Base-by-base conservation (phyloP, 2,888 invertebrate genomes). In the Zeuzera pyrina region DNA sequence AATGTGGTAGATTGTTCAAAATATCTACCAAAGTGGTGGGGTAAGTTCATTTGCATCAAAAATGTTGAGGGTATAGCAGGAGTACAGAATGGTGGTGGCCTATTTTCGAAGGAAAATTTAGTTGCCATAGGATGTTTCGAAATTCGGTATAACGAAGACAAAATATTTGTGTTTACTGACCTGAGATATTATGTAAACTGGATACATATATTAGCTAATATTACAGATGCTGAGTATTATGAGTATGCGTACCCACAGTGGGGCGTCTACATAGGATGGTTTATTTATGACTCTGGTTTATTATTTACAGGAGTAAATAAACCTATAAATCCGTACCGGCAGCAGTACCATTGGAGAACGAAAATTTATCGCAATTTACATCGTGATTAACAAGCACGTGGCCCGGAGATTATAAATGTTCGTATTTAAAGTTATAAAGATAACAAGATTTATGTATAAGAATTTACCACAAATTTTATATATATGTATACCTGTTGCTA, bases 241-340 rank as follows among this genome's bases (percentile, higher is more conserved):
- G 71, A 73, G 33, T 72, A 70, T 13, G 69, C 71, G 0, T 71
- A 69, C 21, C 64, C 71, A 0, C 57, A 70, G 8, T 72, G 62
- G 62, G 36, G 50, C 6, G 29, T 47, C 2, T 22, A 1, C 2
- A 13, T 35, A 3, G 24, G 28, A 3, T 4, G 2, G 7, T 4
- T 36, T 1, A 37, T 36, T 7, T 45, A 48, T 10, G 39, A 38
- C 1, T 1, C 19, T 1, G 15, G 25, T 2, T n/a, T n/a, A n/a
- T n/a, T n/a, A n/a, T n/a, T n/a, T n/a, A n/a, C n/a, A n/a, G n/a
- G n/a, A n/a, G n/a, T n/a, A 7, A 23, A 23, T 23, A 1, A 10
- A n/a, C 23, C 23, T 8, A 4, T n/a, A n/a, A 23, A 10, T 10
- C 23, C 23, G 4, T 4, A 7, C 4, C 2, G n/a, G 5, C 23